phyloP scores from a whole-genome alignment of 2,113 vertebrate genomes.

The Eolophus roseicapilla region DNA sequence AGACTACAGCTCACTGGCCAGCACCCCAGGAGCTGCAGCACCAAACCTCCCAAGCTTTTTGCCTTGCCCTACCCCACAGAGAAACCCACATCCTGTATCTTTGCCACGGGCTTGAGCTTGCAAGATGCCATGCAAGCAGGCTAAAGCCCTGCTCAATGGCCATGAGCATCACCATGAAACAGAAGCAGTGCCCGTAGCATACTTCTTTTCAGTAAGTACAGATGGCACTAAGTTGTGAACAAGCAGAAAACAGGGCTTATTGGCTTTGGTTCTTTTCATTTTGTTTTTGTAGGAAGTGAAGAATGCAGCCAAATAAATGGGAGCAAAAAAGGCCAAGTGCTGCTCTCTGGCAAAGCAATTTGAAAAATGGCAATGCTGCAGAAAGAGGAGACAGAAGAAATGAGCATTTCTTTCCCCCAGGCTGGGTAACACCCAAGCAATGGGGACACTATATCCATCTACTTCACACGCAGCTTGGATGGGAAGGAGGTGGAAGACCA shows the following conservation, averaged over 20 bases:
- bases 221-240: background rate
- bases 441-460: background rate
- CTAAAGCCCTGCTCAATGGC: background rate
- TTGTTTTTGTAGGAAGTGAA: background rate
- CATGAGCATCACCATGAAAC: background rate
- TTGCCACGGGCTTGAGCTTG: accelerated
- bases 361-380: background rate
- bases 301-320: background rate
- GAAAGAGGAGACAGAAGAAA: background rate
- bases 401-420: background rate
- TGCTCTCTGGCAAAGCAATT: background rate
- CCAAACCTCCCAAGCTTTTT: background rate
- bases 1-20: background rate
- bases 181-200: background rate
- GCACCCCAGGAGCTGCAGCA: background rate
- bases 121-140: background rate
- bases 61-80: background rate
- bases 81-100: background rate
- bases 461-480: background rate
- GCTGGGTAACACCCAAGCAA: background rate
- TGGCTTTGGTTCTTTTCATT: background rate
- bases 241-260: background rate
- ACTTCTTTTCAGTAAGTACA: background rate
- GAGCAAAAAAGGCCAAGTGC: background rate
- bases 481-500: background rate